Evolutionary conservation across 2,888 invertebrate species (phyloP), one percentile per base, ranked within the genome.

Genomic region (Dugesia japonica): DNA sequence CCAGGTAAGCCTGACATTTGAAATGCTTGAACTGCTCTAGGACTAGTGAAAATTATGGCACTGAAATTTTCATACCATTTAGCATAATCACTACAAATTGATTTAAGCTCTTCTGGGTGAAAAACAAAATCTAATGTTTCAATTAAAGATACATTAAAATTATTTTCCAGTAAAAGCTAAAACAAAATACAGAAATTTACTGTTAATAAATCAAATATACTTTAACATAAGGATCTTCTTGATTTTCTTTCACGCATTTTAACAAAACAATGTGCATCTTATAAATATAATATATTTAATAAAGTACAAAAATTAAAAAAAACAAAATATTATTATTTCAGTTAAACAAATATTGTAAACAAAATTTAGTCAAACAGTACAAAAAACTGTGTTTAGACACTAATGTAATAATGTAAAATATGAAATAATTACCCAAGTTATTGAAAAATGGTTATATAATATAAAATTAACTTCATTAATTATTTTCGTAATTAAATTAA

Each of bases 81-180:
- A 1, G 7, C n/a, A 23, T 9, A 4, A 56, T 56, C 56, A 23
- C 27, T 42, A 17, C 56, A 42, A 27, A 75, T 26, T 26, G 56
- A 26, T 26, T 71, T 42, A 56, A 75, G 20, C 27, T 23, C 75
- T 23, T 75, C 75, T 1, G 56, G 56, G 26, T 75, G 56, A 71
- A 56, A 75, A n/a, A 75, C 75, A 71, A 75, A 75, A 42, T 75
- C 75, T 15, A 75, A 28, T 13, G 75, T 75, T 71, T 75, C 75
- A 42, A 75, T 31, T 1, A 75, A 26, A 23, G 56, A 56, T 1
- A 75, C 75, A 23, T 71, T 27, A 71, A 75, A 75, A 75, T 71
- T 31, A 38, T 42, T 71, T n/a, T 23, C 56, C 28, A 71, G 42
- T 9, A 75, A 71, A 15, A 75, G n/a, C 75, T 75, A 26, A n/a